A percentile compares a stretch with the other conserved stretches of the same genome.
Conservation (phyloP, 2,113 vertebrate genomes). For the Myiopsitta monachus region DNA sequence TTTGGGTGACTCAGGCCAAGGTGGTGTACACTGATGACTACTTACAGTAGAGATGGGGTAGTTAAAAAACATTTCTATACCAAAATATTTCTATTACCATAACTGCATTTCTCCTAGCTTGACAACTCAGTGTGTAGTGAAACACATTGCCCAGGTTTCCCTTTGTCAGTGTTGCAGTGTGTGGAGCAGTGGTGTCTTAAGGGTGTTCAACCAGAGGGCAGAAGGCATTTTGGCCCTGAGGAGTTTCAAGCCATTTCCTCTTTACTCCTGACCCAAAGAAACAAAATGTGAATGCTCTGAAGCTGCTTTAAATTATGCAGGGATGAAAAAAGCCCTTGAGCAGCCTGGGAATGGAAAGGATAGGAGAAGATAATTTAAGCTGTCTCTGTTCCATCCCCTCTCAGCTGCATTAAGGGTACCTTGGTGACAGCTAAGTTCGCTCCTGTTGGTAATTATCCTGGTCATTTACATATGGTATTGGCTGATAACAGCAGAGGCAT, state of each 20-base stretch:
- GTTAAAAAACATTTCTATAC: neutral
- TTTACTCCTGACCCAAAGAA: neutral
- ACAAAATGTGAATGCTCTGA: neutral
- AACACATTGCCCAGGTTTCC: neutral
- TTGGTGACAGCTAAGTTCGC: neutral
- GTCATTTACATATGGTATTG: neutral
- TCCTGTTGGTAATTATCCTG: neutral
- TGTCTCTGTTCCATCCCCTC: neutral
- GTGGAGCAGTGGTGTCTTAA: neutral
- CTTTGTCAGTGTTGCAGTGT: neutral
- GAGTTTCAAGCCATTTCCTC: neutral
- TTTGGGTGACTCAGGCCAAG: neutral
- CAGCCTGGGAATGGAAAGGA: neutral
- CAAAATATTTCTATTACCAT: neutral
- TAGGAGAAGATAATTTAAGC: neutral
- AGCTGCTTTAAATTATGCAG: neutral
- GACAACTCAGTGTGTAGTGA: neutral
- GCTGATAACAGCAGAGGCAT: neutral
- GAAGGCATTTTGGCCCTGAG: neutral
- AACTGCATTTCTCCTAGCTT: neutral
- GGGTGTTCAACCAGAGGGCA: neutral
- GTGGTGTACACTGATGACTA: rapidly evolving
- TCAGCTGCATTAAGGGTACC: neutral
- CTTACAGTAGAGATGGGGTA: neutral
- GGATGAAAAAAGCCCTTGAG: neutral